Evolutionary conservation across 2,113 vertebrate genomes (phyloP).

Genomic region (Lophius piscatorius): DNA sequence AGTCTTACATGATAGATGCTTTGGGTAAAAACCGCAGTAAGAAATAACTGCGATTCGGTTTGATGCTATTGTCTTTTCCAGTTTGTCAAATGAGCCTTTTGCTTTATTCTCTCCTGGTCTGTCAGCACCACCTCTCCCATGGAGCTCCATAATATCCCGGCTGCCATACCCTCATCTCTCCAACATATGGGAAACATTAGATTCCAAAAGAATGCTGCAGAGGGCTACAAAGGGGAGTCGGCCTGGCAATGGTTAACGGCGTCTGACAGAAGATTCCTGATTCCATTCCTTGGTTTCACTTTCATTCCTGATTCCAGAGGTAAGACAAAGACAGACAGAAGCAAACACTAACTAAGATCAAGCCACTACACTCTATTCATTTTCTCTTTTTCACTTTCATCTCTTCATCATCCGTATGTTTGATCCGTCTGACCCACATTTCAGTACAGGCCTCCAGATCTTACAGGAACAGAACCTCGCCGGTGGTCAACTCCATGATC

Average conservation of each 20-base stretch:
- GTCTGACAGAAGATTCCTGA: slow-evolving; percentile 42
- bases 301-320: slow-evolving; percentile 9
- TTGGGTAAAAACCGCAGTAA: slow-evolving; percentile 20
- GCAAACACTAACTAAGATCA: slow-evolving; percentile 4
- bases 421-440: slow-evolving; percentile 14
- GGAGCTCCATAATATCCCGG: slow-evolving; percentile 33
- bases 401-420: slow-evolving; percentile 18
- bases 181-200: slow-evolving; percentile 73
- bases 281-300: slow-evolving; percentile 34
- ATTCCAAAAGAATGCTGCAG: slow-evolving; percentile 50
- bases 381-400: slow-evolving; percentile 30
- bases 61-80: slow-evolving; percentile 22
- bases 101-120: slow-evolving; percentile 22
- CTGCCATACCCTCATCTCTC: slow-evolving; percentile 34
- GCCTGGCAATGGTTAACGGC: slow-evolving; percentile 60
- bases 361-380: slow-evolving; percentile 14
- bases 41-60: slow-evolving; percentile 39
- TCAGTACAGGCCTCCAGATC: slow-evolving; percentile 9
- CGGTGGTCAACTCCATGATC: neutral
- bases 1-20: slow-evolving; percentile 19
- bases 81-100: neutral
- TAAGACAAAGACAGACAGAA: slow-evolving; percentile 35
- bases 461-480: neutral
- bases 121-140: slow-evolving; percentile 22
- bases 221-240: slow-evolving; percentile 36